These are phyloP conservation scores for Leucozona laternaria DNA, from an alignment of 2,888 invertebrate species.

Conservation along the genomic window DNA sequence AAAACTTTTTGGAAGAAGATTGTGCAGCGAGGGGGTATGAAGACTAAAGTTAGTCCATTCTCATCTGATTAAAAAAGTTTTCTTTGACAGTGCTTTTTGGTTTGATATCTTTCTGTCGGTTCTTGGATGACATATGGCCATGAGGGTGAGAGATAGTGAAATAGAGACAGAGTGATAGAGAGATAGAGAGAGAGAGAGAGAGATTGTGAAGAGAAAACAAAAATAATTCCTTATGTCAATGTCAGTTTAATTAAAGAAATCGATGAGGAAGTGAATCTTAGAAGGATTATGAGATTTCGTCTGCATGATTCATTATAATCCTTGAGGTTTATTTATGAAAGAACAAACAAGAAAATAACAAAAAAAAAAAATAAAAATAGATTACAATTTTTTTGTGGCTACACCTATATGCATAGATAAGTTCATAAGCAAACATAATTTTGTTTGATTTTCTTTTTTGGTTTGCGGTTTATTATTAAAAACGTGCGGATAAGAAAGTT, in stretches of 20 bases:
- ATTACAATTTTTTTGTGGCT: background rate
- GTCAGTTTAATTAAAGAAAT: conserved; percentile 57
- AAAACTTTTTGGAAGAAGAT: background rate
- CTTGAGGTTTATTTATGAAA: conserved; percentile 22
- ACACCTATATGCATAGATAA: background rate
- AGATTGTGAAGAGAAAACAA: background rate
- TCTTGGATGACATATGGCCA: background rate
- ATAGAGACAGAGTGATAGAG: background rate
- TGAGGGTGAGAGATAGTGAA: background rate
- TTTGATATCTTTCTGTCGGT: conserved; percentile 38
- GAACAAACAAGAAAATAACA: background rate
- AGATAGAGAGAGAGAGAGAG: background rate
- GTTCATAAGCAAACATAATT: conserved; percentile 14
- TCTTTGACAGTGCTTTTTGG: conserved; percentile 65
- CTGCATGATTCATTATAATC: conserved; percentile 41
- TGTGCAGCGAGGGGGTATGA: background rate
- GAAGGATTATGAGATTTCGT: conserved; percentile 35
- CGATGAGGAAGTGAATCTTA: conserved; percentile 29
- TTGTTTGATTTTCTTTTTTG: background rate
- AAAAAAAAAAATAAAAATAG: background rate
- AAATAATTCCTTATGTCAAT: conserved; percentile 51
- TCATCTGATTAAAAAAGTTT: conserved; percentile 74
- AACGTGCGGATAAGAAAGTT: conserved; percentile 7
- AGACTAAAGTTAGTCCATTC: conserved; percentile 68
- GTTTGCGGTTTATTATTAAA: background rate